phyloP scores from a whole-genome alignment of 64 coral and sea anemone genomes.

The Montipora capricornis region DNA sequence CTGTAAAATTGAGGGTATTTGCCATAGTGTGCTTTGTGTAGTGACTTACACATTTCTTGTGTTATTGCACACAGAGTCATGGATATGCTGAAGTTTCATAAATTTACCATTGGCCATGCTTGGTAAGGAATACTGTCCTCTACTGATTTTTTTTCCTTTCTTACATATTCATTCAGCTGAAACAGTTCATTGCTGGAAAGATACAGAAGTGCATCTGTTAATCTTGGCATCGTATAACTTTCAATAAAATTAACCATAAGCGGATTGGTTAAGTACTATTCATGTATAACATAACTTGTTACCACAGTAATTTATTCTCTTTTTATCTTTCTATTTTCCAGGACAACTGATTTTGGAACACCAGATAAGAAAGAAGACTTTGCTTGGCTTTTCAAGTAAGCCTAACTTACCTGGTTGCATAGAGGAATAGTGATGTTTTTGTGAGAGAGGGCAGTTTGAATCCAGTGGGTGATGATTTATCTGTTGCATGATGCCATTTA shows the following conservation, averaged over 20 bases:
- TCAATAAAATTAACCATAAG: too few species aligned
- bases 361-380: constrained; percentile 95
- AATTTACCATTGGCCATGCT: constrained; percentile 98
- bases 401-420: neutral
- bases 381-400: constrained; percentile 97
- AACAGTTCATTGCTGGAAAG: too few species aligned
- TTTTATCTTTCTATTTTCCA: constrained; percentile 18
- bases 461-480: too few species aligned
- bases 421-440: too few species aligned
- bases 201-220: too few species aligned
- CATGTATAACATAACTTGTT: neutral
- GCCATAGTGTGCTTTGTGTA: neutral
- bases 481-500: too few species aligned
- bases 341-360: constrained; percentile 96
- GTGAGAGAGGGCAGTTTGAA: too few species aligned
- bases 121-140: constrained; percentile 62
- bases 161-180: too few species aligned
- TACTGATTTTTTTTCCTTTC: neutral
- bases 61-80: constrained; percentile 40
- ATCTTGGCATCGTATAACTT: too few species aligned
- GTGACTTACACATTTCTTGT: neutral
- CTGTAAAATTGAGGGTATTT: too few species aligned
- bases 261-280: too few species aligned
- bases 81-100: constrained; percentile 98
- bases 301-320: neutral